phyloP scores from a whole-genome alignment of 2,888 invertebrate genomes.

The Achlya flavicornis region DNA sequence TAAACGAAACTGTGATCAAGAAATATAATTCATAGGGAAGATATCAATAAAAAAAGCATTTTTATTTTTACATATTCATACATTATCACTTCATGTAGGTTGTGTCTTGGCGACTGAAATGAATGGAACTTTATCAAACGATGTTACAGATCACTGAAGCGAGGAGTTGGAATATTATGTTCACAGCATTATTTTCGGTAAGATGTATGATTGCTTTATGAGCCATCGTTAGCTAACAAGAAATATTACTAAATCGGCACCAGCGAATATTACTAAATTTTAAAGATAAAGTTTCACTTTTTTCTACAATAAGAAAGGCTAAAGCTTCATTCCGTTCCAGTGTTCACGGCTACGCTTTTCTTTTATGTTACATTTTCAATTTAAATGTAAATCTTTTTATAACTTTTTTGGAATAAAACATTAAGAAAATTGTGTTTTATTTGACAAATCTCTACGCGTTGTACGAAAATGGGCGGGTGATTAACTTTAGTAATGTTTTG shows the following conservation, averaged over 20 bases:
- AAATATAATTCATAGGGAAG: constrained; percentile 20
- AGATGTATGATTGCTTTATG: no score
- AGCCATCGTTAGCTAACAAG: no score
- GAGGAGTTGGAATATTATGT: not conserved
- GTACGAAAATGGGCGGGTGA: constrained; percentile 42
- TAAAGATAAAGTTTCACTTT: no score
- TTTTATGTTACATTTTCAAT: constrained; percentile 22
- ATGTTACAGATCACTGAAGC: not conserved
- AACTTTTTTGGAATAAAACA: constrained; percentile 65
- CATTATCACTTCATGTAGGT: constrained; percentile 9
- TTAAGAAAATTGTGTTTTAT: constrained; percentile 67
- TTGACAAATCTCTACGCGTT: constrained; percentile 40
- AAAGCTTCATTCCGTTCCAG: constrained; percentile 27
- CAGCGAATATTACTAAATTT: no score
- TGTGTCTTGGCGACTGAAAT: not conserved
- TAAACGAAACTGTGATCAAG: constrained; percentile 34
- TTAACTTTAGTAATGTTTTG: constrained; percentile 46
- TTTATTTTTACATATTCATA: constrained; percentile 24
- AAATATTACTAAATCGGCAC: no score
- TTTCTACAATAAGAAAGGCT: not conserved
- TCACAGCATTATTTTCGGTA: no score
- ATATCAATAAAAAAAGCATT: constrained; percentile 27
- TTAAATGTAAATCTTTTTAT: constrained; percentile 48
- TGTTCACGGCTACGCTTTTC: constrained; percentile 4
- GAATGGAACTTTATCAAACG: not conserved